phyloP scores from a whole-genome alignment of 2,888 invertebrate genomes.

The Phytoseiulus persimilis region DNA sequence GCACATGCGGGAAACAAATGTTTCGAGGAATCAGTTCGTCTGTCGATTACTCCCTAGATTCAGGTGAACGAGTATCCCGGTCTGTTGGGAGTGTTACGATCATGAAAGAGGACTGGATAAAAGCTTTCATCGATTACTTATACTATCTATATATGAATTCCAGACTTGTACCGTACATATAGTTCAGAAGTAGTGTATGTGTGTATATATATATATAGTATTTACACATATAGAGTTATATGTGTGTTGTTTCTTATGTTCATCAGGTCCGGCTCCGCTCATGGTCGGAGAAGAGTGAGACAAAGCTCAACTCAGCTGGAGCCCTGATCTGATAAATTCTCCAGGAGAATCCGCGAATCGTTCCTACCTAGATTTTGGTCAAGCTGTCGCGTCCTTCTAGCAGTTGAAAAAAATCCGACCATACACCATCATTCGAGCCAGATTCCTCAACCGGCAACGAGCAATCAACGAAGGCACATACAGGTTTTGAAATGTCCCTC shows the following conservation, averaged over 20 bases:
- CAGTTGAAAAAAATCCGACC: not conserved
- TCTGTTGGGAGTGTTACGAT: not conserved
- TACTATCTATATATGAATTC: not conserved
- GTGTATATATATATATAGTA: not conserved
- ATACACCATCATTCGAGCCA: not conserved
- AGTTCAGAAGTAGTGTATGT: not conserved
- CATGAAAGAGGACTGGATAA: not conserved
- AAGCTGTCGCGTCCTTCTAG: slow-evolving; percentile 5
- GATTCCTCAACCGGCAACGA: not conserved
- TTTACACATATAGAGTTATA: not conserved
- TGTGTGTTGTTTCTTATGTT: not conserved
- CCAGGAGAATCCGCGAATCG: not conserved
- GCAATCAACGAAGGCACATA: not conserved
- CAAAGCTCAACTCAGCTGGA: not conserved
- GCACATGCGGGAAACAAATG: not conserved
- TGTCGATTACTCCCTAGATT: not conserved
- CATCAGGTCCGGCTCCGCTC: not conserved
- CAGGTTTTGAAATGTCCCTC: not conserved
- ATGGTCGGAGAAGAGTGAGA: not conserved
- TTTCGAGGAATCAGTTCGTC: not conserved
- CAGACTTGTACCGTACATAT: not conserved
- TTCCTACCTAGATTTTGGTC: not conserved
- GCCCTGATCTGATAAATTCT: not conserved
- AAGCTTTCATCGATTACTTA: not conserved
- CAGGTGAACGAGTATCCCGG: not conserved